These are phyloP conservation scores for Drosophila parthenogenetica DNA, from an alignment of 2,888 invertebrate genomes.

Conservation along the genomic window DNA sequence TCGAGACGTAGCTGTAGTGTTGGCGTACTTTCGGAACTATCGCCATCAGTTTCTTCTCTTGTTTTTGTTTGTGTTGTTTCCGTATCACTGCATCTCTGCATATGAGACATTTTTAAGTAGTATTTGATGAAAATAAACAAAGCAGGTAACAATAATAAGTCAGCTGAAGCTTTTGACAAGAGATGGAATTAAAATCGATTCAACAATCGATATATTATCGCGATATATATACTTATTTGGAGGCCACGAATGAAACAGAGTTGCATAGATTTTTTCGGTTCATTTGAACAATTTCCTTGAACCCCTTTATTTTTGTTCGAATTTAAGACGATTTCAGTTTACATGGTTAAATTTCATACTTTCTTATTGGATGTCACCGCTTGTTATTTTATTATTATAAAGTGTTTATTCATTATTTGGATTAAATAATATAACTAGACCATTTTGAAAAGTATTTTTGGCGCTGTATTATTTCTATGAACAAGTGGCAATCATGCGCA, in stretches of 20 bases:
- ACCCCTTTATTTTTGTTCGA: no score
- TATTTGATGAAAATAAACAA: slow-evolving; percentile 36
- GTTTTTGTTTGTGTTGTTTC: slow-evolving; percentile 45
- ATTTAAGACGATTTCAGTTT: no score
- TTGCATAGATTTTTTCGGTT: no score
- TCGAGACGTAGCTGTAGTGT: slow-evolving; percentile 87
- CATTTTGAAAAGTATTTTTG: not conserved
- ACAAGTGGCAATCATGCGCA: not conserved
- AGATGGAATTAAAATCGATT: no score
- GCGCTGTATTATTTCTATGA: not conserved
- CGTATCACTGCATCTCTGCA: slow-evolving; percentile 12
- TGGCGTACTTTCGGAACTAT: slow-evolving; percentile 36
- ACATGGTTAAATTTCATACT: no score
- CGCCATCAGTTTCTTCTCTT: slow-evolving; percentile 48
- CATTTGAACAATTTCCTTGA: no score
- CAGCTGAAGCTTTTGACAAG: slow-evolving; percentile 15
- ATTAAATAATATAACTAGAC: no score
- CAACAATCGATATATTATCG: no score
- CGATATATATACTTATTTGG: no score
- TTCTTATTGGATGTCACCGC: no score
- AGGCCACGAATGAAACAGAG: no score
- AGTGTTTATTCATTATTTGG: not conserved
- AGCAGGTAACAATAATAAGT: not conserved
- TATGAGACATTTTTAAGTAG: slow-evolving; percentile 58
- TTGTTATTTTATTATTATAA: no score